These are phyloP conservation scores for Scortum barcoo DNA, from an alignment of 2,113 vertebrate genomes.

Conservation along the genomic window DNA sequence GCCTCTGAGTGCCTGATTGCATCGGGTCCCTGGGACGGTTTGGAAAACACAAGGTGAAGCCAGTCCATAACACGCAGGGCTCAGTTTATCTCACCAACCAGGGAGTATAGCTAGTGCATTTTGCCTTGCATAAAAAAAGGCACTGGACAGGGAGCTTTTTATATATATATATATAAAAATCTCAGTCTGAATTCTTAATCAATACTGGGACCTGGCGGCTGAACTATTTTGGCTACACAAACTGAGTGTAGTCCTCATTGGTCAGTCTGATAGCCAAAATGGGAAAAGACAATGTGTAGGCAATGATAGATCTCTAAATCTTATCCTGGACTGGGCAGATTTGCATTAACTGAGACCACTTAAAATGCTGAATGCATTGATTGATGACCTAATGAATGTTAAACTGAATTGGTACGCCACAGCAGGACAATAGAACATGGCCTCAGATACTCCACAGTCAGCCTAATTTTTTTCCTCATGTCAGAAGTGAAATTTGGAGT, in stretches of 20 bases:
- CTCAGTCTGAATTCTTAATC: conserved; percentile 49
- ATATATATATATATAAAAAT: conserved; percentile 3
- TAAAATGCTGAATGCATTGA: conserved; percentile 52
- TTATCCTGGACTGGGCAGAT: conserved; percentile 31
- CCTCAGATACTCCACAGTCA: not conserved
- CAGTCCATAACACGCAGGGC: conserved; percentile 22
- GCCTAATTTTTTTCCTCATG: not conserved
- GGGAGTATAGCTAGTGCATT: conserved; percentile 18
- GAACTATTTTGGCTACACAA: conserved; percentile 51
- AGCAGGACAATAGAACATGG: conserved; percentile 1
- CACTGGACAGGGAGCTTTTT: conserved; percentile 8
- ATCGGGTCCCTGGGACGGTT: conserved; percentile 53
- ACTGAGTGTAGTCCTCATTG: conserved; percentile 41
- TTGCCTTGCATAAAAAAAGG: conserved; percentile 21
- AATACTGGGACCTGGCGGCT: conserved; percentile 39
- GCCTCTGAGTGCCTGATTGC: conserved; percentile 65
- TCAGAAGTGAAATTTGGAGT: not conserved
- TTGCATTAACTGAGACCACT: conserved; percentile 37
- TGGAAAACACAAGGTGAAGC: conserved; percentile 70
- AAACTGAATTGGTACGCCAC: conserved; percentile 35
- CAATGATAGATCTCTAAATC: conserved; percentile 52
- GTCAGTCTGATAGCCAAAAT: conserved; percentile 57
- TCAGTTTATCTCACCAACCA: conserved; percentile 61
- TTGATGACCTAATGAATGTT: conserved; percentile 51
- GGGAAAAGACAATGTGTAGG: conserved; percentile 37